Evolutionary conservation across 2,797 vertebrate genomes (phyloP).

Genomic region (Molossus molossus): DNA sequence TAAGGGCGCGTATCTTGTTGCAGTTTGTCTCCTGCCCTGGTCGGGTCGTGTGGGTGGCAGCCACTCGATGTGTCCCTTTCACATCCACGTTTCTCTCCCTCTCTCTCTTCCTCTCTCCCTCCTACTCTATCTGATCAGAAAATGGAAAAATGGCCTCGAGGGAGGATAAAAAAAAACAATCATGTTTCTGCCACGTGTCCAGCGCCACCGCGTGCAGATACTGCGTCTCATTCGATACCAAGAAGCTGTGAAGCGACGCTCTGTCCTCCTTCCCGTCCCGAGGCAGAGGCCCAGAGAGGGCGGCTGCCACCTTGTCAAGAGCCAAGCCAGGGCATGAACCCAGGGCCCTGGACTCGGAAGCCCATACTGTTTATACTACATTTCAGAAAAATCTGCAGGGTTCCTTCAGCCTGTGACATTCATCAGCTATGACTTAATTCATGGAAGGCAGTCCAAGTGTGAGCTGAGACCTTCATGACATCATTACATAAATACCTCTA

Average conservation of each 20-base stretch:
- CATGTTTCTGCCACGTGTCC: background rate
- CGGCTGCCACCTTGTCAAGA: background rate
- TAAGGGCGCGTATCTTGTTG: no score
- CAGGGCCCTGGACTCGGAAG: background rate
- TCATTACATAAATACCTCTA: slow-evolving; percentile 11
- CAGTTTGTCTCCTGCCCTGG: no score
- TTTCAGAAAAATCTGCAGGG: slow-evolving; percentile 3
- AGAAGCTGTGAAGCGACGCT: background rate
- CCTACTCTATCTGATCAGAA: no score
- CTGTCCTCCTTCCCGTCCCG: background rate
- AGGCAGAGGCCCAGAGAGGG: background rate
- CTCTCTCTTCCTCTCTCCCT: no score
- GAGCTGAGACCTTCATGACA: background rate
- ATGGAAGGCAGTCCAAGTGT: background rate
- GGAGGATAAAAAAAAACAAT: no score
- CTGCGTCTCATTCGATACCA: background rate
- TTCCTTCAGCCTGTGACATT: background rate
- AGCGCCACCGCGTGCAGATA: background rate
- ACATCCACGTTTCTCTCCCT: no score
- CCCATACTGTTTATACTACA: background rate
- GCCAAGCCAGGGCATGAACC: background rate
- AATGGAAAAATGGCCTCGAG: no score
- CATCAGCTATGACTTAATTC: slow-evolving; percentile 9
- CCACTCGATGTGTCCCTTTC: no score
- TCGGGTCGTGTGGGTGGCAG: no score